These are phyloP conservation scores for Orchesella cincta DNA, from an alignment of 1,140 invertebrate genomes.

Conservation along the genomic window DNA sequence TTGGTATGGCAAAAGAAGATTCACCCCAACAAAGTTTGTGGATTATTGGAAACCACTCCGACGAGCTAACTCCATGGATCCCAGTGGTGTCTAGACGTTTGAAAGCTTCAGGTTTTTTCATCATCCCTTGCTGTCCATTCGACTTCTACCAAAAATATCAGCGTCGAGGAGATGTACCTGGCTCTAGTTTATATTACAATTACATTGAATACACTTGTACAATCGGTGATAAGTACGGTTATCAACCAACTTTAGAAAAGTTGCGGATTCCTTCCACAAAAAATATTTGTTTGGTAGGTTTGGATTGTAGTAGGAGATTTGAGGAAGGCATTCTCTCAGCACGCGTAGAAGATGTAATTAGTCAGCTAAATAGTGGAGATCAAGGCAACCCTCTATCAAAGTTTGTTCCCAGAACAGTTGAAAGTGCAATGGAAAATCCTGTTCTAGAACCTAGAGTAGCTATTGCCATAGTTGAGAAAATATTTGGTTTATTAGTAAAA, in stretches of 20 bases:
- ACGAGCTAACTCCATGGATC: slow-evolving; percentile 97
- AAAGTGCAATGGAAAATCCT: slow-evolving; percentile 83
- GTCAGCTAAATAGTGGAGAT: background rate
- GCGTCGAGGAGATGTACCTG: slow-evolving; percentile 63
- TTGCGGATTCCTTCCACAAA: slow-evolving; percentile 95
- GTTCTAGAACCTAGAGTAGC: slow-evolving; percentile 70
- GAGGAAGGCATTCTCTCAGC: background rate
- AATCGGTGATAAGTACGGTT: slow-evolving; percentile 74
- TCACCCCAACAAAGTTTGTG: slow-evolving; percentile 65
- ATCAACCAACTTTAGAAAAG: slow-evolving; percentile 73
- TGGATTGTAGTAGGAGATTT: slow-evolving; percentile 56
- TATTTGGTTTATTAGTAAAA: slow-evolving; percentile 62
- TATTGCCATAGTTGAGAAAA: slow-evolving; percentile 65
- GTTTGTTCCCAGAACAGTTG: slow-evolving; percentile 54
- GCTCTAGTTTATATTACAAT: slow-evolving; percentile 75
- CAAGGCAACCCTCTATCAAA: background rate
- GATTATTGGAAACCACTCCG: slow-evolving; percentile 98
- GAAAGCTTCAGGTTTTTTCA: slow-evolving; percentile 71
- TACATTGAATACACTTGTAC: slow-evolving; percentile 77
- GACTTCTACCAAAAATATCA: slow-evolving; percentile 87
- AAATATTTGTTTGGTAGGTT: slow-evolving; percentile 78
- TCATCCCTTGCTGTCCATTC: slow-evolving; percentile 91
- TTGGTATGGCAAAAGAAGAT: background rate
- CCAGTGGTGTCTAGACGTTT: slow-evolving; percentile 83
- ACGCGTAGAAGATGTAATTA: background rate